These are phyloP conservation scores for Phenganax stokvisi DNA, from an alignment of 92 coral and sea anemone species.

Conservation along the genomic window DNA sequence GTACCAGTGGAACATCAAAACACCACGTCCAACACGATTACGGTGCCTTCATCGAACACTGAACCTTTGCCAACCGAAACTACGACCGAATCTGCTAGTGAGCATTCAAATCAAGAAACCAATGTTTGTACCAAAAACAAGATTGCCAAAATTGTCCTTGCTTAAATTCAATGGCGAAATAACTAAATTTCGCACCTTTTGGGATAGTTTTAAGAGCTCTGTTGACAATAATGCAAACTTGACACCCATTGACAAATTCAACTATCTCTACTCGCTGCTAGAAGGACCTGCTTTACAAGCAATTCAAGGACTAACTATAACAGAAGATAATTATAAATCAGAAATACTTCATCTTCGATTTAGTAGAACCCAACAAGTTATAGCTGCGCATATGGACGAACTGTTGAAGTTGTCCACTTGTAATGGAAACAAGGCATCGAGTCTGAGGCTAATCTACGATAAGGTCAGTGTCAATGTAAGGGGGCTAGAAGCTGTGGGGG, in stretches of 20 bases:
- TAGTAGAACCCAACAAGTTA: constrained; percentile 6
- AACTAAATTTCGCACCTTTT: constrained; percentile 37
- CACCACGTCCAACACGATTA: neutral
- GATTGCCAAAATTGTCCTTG: constrained; percentile 30
- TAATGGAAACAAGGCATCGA: constrained; percentile 15
- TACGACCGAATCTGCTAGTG: constrained; percentile 2
- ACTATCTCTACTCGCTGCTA: constrained; percentile 31
- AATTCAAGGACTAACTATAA: constrained; percentile 28
- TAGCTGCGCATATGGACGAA: constrained; percentile 19
- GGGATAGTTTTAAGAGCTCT: constrained; percentile 39
- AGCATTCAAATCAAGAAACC: neutral
- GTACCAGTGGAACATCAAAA: neutral
- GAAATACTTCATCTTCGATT: constrained; percentile 22
- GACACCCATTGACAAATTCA: constrained; percentile 36
- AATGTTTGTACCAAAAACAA: constrained; percentile 9
- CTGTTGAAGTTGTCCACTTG: constrained; percentile 22
- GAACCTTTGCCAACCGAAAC: neutral
- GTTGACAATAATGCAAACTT: constrained; percentile 21
- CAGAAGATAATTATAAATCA: constrained; percentile 21
- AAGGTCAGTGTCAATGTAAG: neutral
- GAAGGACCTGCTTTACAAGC: constrained; percentile 27
- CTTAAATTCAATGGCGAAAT: constrained; percentile 35
- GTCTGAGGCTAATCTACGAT: constrained; percentile 13
- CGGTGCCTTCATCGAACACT: neutral
- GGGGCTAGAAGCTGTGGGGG: constrained; percentile 24